phyloP scores from a whole-genome alignment of 2,888 invertebrate genomes.

The Imbricaverruca yamaguchii region DNA sequence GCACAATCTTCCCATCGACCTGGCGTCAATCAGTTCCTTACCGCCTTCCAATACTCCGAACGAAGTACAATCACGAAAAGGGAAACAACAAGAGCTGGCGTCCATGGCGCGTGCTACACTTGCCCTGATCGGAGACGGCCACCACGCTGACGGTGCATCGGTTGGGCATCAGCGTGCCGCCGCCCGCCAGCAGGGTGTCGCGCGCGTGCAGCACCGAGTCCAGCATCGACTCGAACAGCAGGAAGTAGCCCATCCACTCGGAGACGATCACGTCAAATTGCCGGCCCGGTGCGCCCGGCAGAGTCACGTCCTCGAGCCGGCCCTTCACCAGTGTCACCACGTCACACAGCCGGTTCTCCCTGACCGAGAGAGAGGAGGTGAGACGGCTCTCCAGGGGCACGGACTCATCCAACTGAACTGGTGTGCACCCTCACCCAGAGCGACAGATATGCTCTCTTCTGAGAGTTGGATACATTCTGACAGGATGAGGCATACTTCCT shows the following conservation, averaged over 20 bases:
- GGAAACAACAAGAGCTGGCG: too few relatives aligned
- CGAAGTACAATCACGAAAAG: too few relatives aligned
- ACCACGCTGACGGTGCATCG: conserved; percentile 71
- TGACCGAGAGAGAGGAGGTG: conserved; percentile 38
- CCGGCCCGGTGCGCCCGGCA: conserved; percentile 52
- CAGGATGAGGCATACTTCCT: too few relatives aligned
- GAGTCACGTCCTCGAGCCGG: conserved; percentile 68
- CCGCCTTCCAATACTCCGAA: too few relatives aligned
- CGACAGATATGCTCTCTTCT: too few relatives aligned
- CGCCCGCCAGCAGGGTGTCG: conserved; percentile 68
- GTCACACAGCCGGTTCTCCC: conserved; percentile 65
- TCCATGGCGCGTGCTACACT: conserved; percentile 29
- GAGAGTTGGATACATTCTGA: too few relatives aligned
- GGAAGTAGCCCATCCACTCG: conserved; percentile 98
- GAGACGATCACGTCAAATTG: conserved; percentile 79
- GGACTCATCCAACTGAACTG: too few relatives aligned
- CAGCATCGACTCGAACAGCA: conserved; percentile 93
- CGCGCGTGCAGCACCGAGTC: conserved; percentile 86
- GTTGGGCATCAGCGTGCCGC: conserved; percentile 77
- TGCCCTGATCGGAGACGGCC: conserved; percentile 66
- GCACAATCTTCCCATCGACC: too few relatives aligned
- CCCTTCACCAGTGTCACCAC: conserved; percentile 74
- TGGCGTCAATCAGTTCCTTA: too few relatives aligned
- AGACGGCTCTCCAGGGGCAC: not conserved
- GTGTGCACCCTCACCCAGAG: too few relatives aligned